Conservation (phyloP, 2,888 invertebrate genomes). For the Campoplex capitator region DNA sequence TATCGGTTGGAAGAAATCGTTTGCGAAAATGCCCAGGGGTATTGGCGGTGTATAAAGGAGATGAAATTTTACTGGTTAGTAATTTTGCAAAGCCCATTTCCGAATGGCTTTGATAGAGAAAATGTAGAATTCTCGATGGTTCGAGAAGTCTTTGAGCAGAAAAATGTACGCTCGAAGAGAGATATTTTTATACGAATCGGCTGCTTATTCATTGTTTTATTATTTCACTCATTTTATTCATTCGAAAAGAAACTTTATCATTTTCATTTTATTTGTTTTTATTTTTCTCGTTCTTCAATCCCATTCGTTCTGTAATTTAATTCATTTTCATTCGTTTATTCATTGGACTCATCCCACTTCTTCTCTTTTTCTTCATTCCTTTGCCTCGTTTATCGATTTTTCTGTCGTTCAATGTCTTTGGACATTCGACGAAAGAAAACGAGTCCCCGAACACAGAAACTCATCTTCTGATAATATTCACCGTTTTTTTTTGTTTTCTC, state of each 20-base stretch:
- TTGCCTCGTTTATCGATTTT: background rate
- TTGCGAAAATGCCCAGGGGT: conserved; percentile 7
- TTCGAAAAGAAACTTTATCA: background rate
- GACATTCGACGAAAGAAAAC: background rate
- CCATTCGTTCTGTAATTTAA: background rate
- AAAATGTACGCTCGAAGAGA: background rate
- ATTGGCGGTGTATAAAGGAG: background rate
- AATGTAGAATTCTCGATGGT: conserved; percentile 13
- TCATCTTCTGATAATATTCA: background rate
- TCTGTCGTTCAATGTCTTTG: background rate
- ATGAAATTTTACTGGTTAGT: conserved; percentile 22
- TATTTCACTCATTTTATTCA: background rate
- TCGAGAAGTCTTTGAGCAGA: conserved; percentile 7
- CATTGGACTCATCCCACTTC: background rate
- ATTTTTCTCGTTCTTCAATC: background rate
- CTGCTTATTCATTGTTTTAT: background rate
- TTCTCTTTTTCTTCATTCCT: background rate
- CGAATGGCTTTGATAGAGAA: background rate
- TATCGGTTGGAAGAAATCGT: background rate
- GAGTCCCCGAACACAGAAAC: background rate
- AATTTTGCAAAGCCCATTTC: background rate
- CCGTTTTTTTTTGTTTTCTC: background rate
- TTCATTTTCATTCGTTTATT: background rate
- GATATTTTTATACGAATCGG: background rate
- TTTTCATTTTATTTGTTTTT: background rate